Percentiles rank a stretch among this genome's conserved stretches.
Conservation (phyloP, 2,113 vertebrate species). For the Coregonus clupeaformis region DNA sequence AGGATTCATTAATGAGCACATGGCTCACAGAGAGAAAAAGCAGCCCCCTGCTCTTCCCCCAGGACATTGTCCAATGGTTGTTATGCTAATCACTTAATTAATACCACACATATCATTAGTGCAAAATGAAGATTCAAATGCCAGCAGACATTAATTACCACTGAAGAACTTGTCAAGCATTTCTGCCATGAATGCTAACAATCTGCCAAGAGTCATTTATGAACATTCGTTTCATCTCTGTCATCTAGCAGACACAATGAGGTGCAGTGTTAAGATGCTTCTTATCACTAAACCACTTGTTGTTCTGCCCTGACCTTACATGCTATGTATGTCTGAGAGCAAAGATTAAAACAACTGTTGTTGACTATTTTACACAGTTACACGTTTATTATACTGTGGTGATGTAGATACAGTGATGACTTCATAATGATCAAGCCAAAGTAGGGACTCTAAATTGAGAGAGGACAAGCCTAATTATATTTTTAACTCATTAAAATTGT, state of each 20-base stretch:
- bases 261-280: background rate
- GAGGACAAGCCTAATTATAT: background rate
- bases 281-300: constrained; percentile 53
- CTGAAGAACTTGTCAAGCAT: constrained; percentile 50
- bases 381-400: too few species aligned
- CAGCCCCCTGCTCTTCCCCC: constrained; percentile 54
- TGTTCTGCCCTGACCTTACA: constrained; percentile 38
- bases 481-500: background rate
- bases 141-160: constrained; percentile 70
- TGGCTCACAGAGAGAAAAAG: constrained; percentile 57
- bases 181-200: constrained; percentile 55
- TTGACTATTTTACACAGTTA: constrained; percentile 20
- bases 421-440: constrained; percentile 8
- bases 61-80: constrained; percentile 67
- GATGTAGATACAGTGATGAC: background rate
- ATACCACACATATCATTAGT: constrained; percentile 76
- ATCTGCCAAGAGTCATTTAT: constrained; percentile 50
- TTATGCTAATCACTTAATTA: constrained; percentile 80
- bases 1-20: constrained; percentile 61
- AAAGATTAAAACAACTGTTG: constrained; percentile 40
- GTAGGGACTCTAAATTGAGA: too few species aligned
- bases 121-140: constrained; percentile 69
- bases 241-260: constrained; percentile 21
- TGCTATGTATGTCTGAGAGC: constrained; percentile 37
- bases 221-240: constrained; percentile 46